phyloP scores from a whole-genome alignment of 2,797 vertebrate species.

The Prunella strophiata region DNA sequence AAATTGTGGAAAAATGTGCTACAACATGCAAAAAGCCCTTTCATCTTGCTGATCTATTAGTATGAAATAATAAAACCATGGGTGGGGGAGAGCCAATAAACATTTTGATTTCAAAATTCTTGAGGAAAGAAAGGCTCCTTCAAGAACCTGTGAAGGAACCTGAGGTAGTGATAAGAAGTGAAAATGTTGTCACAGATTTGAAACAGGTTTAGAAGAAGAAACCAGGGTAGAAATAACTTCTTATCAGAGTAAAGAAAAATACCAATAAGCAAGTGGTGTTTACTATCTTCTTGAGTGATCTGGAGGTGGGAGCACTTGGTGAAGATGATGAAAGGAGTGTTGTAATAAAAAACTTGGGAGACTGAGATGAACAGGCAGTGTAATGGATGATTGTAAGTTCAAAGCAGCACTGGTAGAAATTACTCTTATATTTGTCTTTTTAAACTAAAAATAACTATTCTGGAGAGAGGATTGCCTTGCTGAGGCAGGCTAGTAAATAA shows the following conservation, averaged over 20 bases:
- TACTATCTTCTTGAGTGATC: neutral
- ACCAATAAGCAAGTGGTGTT: neutral
- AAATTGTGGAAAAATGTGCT: neutral
- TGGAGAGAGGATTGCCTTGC: neutral
- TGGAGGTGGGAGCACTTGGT: neutral
- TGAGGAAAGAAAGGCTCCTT: neutral
- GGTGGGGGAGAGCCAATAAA: neutral
- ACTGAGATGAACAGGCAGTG: neutral
- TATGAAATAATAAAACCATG: neutral
- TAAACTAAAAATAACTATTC: neutral
- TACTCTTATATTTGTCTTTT: neutral
- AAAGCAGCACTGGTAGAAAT: neutral
- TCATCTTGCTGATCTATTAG: neutral
- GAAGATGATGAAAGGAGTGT: neutral
- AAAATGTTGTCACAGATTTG: neutral
- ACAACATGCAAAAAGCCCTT: neutral
- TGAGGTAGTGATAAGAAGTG: neutral
- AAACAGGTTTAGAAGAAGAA: neutral
- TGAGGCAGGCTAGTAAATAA: constrained; percentile 8
- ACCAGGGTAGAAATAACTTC: neutral
- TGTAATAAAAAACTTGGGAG: neutral
- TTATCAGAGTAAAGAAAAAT: neutral
- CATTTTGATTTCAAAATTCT: neutral
- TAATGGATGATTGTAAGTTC: neutral
- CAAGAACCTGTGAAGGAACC: neutral